A percentile compares a stretch with the other conserved stretches of the same genome.
Conservation (phyloP, 1,140 invertebrate species). For the Drosophila yakuba region DNA sequence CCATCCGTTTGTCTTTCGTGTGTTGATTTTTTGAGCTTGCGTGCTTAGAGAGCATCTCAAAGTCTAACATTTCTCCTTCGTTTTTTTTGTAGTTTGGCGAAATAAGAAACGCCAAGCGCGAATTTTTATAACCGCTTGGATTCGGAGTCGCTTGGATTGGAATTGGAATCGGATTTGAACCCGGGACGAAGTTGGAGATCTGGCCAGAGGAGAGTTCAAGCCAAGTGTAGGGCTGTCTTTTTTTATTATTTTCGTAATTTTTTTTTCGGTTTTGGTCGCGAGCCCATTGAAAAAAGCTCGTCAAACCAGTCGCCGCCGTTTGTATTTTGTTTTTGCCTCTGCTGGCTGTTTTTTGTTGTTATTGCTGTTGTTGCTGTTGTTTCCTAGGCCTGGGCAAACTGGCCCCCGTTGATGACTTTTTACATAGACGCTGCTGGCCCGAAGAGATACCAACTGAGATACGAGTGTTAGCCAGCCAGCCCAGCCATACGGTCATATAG, state of each 20-base stretch:
- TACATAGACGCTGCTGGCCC: slow-evolving; percentile 60
- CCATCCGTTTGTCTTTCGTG: slow-evolving; percentile 28
- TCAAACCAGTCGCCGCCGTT: slow-evolving; percentile 71
- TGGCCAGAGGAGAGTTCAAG: slow-evolving; percentile 62
- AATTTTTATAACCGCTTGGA: slow-evolving; percentile 70
- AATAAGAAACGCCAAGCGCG: slow-evolving; percentile 29
- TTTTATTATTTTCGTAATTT: slow-evolving; percentile 7
- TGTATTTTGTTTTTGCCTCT: slow-evolving; percentile 56
- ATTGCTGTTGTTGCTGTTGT: background rate
- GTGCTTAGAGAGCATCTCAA: slow-evolving; percentile 62
- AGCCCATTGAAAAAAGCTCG: slow-evolving; percentile 74
- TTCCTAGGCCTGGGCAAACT: slow-evolving; percentile 68
- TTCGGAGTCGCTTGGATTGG: slow-evolving; percentile 29
- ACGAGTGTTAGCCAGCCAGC: slow-evolving; percentile 38
- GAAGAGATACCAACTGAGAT: slow-evolving; percentile 53
- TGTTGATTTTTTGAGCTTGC: slow-evolving; percentile 45
- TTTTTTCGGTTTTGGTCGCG: slow-evolving; percentile 39
- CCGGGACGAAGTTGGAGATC: slow-evolving; percentile 38
- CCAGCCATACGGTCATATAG: background rate
- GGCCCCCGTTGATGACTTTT: slow-evolving; percentile 81
- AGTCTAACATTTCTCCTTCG: slow-evolving; percentile 53
- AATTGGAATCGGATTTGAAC: slow-evolving; percentile 21
- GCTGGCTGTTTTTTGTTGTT: background rate
- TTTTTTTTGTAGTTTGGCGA: slow-evolving; percentile 17
- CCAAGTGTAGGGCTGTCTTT: slow-evolving; percentile 38